A percentile compares a stretch with the other conserved stretches of the same genome.
phyloP scores from a whole-genome alignment of 2,113 vertebrate genomes.

The Odontophorus gujanensis region DNA sequence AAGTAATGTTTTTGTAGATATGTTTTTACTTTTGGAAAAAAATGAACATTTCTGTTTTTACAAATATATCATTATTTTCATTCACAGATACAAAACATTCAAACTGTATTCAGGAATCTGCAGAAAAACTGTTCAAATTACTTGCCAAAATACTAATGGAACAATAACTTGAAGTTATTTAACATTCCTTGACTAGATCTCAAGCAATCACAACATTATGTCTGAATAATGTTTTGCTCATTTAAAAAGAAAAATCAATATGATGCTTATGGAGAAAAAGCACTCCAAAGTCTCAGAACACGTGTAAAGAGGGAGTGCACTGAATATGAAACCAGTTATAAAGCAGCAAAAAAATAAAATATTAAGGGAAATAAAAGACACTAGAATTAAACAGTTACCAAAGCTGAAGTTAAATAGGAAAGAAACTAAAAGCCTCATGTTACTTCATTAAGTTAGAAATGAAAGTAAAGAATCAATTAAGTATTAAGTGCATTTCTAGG shows the following conservation, averaged over 20 bases:
- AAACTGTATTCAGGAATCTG: neutral
- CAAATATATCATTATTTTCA: neutral
- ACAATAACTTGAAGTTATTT: neutral
- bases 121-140: neutral
- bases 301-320: neutral
- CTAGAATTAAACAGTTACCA: neutral
- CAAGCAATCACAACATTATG: neutral
- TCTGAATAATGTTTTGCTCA: neutral
- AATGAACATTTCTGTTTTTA: neutral
- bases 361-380: neutral
- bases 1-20: neutral
- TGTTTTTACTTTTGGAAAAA: neutral
- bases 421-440: rapidly evolving
- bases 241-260: neutral
- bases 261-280: neutral
- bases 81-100: neutral
- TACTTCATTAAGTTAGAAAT: neutral
- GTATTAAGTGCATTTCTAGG: neutral
- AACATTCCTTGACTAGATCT: neutral
- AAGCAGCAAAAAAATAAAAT: neutral
- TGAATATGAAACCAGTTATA: neutral
- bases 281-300: neutral
- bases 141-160: neutral
- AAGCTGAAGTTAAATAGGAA: neutral
- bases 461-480: neutral